Evolutionary conservation across 2,113 vertebrate genomes (phyloP).

Genomic region (Phrynosoma platyrhinos): DNA sequence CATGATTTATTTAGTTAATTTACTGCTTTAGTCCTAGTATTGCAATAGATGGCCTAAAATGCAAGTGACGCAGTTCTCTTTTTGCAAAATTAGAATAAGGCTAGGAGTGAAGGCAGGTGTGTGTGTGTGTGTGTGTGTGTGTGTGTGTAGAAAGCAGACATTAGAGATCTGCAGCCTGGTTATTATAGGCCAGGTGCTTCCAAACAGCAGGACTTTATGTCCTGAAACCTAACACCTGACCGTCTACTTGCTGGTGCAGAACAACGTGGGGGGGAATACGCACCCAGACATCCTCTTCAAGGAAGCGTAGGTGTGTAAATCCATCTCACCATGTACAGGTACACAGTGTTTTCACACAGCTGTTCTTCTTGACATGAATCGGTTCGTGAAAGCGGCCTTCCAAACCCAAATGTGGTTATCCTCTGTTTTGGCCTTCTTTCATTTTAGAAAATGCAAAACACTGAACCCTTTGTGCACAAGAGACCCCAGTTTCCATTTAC

Average conservation of each 20-base stretch:
- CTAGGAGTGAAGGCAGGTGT: not conserved
- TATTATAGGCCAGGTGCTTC: not conserved
- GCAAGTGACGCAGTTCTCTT: slow-evolving; percentile 69
- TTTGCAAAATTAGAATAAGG: slow-evolving; percentile 77
- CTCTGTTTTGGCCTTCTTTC: no score
- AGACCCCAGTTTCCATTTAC: no score
- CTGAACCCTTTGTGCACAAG: not conserved
- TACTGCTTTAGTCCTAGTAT: slow-evolving; percentile 78
- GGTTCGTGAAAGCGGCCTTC: not conserved
- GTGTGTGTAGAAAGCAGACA: no score
- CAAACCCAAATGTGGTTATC: not conserved
- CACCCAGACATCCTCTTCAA: not conserved
- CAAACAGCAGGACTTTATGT: not conserved
- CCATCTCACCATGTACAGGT: not conserved
- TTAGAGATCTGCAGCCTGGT: not conserved
- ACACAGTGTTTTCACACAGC: not conserved
- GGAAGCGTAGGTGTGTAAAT: not conserved
- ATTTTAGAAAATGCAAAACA: not conserved
- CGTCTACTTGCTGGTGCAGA: not conserved
- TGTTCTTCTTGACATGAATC: not conserved
- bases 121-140: no score
- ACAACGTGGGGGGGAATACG: not conserved
- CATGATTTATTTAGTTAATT: no score
- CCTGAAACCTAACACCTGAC: slow-evolving; percentile 6
- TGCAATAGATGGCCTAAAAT: slow-evolving; percentile 79